Conservation (phyloP, 1,140 invertebrate species). For the Halyomorpha halys region DNA sequence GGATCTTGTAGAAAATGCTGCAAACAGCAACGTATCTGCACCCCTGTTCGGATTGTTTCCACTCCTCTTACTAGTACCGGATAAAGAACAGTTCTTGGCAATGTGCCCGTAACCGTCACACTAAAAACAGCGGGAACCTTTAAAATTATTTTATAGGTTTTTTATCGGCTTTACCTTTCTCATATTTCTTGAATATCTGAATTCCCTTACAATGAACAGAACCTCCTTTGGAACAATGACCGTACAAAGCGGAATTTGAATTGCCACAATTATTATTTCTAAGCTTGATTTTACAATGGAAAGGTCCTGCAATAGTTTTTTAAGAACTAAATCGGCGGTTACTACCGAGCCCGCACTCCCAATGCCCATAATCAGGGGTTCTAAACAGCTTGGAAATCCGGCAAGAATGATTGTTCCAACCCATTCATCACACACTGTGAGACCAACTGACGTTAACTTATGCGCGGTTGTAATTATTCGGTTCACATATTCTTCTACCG, state of each 20-base stretch:
- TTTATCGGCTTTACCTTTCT: not conserved
- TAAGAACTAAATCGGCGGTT: conserved; percentile 18
- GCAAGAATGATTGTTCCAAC: conserved; percentile 35
- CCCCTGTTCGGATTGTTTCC: no score
- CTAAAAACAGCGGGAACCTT: no score
- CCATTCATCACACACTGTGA: conserved; percentile 32
- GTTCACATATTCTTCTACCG: conserved; percentile 9
- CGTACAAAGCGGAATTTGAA: not conserved
- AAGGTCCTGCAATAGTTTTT: conserved; percentile 36
- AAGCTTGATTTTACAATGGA: no score
- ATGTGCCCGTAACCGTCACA: no score
- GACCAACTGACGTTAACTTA: not conserved
- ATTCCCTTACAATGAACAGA: not conserved
- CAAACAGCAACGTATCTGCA: no score
- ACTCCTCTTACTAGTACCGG: no score
- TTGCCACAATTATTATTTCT: not conserved
- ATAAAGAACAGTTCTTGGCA: no score
- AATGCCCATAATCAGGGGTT: conserved; percentile 38
- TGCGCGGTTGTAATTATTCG: not conserved
- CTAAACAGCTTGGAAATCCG: conserved; percentile 35
- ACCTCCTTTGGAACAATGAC: not conserved
- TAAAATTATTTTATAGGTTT: no score
- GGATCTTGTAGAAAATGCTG: no score
- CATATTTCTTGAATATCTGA: not conserved
- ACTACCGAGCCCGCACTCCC: no score